These are phyloP conservation scores for Heterodera filipjevi DNA, from an alignment of 2,888 invertebrate species.

Conservation along the genomic window DNA sequence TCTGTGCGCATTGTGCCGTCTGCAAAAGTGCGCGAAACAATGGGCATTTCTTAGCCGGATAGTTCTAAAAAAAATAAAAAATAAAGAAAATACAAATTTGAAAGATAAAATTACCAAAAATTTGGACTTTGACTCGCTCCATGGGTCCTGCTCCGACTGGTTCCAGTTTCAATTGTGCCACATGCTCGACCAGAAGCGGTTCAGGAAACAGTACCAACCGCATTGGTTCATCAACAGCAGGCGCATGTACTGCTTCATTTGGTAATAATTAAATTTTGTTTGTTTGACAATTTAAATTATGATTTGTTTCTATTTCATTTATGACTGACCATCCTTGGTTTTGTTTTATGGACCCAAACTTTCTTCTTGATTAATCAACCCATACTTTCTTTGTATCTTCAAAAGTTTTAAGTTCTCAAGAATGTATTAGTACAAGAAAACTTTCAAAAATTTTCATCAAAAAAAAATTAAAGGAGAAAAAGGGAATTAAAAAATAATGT, in stretches of 20 bases:
- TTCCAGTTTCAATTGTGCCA: conserved; percentile 39
- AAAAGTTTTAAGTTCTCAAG: too few species aligned
- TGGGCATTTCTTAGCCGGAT: conserved; percentile 16
- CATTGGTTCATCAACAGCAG: conserved; percentile 23
- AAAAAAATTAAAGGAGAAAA: too few species aligned
- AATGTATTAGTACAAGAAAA: too few species aligned
- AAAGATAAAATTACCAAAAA: conserved; percentile 2
- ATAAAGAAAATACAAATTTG: not conserved
- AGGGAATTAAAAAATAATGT: too few species aligned
- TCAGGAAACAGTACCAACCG: conserved; percentile 32
- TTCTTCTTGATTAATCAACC: too few species aligned
- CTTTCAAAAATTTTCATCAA: too few species aligned
- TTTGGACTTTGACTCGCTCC: conserved; percentile 41
- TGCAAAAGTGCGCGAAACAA: conserved; percentile 37
- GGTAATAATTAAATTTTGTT: too few species aligned
- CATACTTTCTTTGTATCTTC: too few species aligned
- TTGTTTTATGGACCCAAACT: too few species aligned
- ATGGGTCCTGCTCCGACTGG: not conserved
- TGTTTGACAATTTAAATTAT: too few species aligned
- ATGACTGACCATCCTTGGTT: too few species aligned
- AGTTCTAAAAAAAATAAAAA: not conserved
- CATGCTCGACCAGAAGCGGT: conserved; percentile 43
- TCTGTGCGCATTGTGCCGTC: conserved; percentile 48
- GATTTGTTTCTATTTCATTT: too few species aligned
- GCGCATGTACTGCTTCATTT: conserved; percentile 10